These are phyloP conservation scores for Centruroides sculpturatus DNA, from an alignment of 1,140 invertebrate species.

Conservation along the genomic window DNA sequence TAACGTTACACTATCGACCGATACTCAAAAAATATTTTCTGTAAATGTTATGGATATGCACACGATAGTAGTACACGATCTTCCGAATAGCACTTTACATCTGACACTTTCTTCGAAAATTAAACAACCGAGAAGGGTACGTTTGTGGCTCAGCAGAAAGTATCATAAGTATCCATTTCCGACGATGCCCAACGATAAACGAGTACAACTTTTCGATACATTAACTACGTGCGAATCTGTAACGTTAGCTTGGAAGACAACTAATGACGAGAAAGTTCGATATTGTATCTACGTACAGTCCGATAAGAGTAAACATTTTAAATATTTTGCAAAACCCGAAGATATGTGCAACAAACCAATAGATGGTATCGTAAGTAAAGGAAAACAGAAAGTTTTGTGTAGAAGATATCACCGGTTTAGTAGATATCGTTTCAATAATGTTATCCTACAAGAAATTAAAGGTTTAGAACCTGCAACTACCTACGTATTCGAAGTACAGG, in stretches of 20 bases:
- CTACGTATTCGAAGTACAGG: conserved; percentile 26
- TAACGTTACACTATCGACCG: conserved; percentile 7
- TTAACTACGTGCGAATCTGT: conserved; percentile 23
- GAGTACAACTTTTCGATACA: conserved; percentile 20
- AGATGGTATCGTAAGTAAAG: conserved; percentile 2
- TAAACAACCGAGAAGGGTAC: conserved; percentile 1
- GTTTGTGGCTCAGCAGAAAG: conserved; percentile 14
- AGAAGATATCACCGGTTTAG: conserved; percentile 17
- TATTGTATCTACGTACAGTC: conserved; percentile 27
- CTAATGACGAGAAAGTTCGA: conserved; percentile 21
- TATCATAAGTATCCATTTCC: conserved; percentile 20
- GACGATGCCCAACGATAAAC: conserved; percentile 20
- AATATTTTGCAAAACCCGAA: conserved; percentile 13
- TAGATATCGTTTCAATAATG: conserved; percentile 14
- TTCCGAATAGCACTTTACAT: not conserved
- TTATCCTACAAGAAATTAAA: conserved; percentile 22
- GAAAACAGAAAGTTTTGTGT: conserved; percentile 20
- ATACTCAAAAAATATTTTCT: conserved; percentile 11
- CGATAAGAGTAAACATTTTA: conserved; percentile 5
- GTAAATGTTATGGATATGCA: conserved; percentile 16
- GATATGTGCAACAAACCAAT: conserved; percentile 9
- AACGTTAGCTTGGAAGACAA: conserved; percentile 24
- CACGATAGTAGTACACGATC: conserved; percentile 13
- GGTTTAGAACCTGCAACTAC: conserved; percentile 20
- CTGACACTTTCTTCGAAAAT: conserved; percentile 19